Base-by-base conservation (phyloP, 2,797 vertebrate species). In the Chelon auratus region DNA sequence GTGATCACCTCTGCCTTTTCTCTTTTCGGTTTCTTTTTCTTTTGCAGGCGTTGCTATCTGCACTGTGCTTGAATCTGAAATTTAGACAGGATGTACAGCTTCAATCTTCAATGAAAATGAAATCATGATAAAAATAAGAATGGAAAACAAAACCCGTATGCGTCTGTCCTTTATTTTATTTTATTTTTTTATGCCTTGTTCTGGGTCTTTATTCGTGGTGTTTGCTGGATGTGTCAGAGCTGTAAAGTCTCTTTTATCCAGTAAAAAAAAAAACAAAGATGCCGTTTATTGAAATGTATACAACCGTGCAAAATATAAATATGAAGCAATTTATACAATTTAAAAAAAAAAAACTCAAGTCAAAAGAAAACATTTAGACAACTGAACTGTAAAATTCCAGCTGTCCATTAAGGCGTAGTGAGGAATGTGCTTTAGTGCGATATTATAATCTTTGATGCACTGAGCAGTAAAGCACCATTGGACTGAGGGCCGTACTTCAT, bases 41-140 rank as follows among this genome's bases (percentile, higher is more conserved):
- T 87, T 91, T 89, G 93, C 93, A 94, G 92, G 92, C 93, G 80
- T 93, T 88, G 94, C 94, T 93, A 84, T 83, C 83, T 82, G 90
- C 94, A 95, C 94, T 92, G 86, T 94, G 93, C 96, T 96, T 94
- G 89, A 89, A 90, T 85, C 84, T 89, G 88, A 93, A 78, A 82
- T 93, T 91, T 95, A 94, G 94, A 95, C 84, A 68, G 89, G 82
- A 93, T 95, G 90, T 89, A 90, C 93, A 92, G 94, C 93, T 93
- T 84, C 75, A 70, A 86, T 95, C 95, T 95, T 94, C 92, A 95
- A 75, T 92, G 94, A 96, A 85, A 92, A 86, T 68, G 61, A 90
- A 95, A 95, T 95, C 93, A 94, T 85, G 82, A 93, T 95, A 94
- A 95, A 95, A 95, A 93, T 83, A 89, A 91, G 88, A 93, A 91